Percentiles rank a stretch among this genome's conserved stretches.
These are phyloP conservation scores for Sternotherus odoratus DNA, from an alignment of 2,797 vertebrate genomes.

Conservation along the genomic window DNA sequence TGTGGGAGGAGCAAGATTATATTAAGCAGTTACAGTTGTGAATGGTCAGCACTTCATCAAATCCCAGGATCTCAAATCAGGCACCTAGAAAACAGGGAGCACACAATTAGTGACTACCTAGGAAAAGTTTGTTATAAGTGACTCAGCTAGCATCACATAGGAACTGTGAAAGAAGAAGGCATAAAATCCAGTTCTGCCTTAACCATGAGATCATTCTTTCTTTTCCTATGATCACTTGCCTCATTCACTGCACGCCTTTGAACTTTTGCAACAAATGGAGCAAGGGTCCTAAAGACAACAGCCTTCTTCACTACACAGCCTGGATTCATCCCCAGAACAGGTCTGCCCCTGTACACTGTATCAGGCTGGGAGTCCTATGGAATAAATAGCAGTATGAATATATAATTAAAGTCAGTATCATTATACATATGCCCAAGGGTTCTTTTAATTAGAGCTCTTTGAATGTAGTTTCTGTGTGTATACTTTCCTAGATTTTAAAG, in stretches of 20 bases:
- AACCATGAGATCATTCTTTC: neutral
- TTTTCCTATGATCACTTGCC: neutral
- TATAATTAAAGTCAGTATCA: neutral
- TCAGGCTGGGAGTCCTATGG: fast-evolving
- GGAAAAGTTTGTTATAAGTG: fast-evolving
- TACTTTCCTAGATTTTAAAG: neutral
- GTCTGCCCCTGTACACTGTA: neutral
- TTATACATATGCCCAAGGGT: neutral
- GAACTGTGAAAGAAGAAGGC: neutral
- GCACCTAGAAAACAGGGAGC: neutral
- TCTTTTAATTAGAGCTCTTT: neutral
- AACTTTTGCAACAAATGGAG: neutral
- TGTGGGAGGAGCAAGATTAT: neutral
- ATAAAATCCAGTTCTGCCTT: fast-evolving
- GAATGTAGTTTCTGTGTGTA: neutral
- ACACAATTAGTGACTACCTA: neutral
- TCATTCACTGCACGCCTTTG: neutral
- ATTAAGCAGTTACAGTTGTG: fast-evolving
- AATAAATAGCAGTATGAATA: neutral
- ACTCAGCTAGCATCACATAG: neutral
- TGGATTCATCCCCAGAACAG: neutral
- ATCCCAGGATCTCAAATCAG: neutral
- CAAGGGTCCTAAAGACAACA: neutral
- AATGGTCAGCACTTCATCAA: neutral
- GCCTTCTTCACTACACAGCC: neutral